Conservation (phyloP, 2,888 invertebrate genomes). For the Dorcus hopei region DNA sequence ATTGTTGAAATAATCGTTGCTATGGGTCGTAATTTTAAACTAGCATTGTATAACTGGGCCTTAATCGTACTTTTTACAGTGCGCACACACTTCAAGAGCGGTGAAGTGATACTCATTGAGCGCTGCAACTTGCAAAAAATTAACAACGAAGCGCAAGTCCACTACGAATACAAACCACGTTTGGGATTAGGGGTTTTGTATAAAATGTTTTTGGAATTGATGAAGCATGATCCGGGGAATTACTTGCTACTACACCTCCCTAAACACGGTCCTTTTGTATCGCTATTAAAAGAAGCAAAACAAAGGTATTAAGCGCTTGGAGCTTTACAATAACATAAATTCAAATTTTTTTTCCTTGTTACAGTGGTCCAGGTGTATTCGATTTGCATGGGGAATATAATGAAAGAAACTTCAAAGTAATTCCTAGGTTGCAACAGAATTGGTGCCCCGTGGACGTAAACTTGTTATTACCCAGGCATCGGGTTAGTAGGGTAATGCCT, state of each 20-base stretch:
- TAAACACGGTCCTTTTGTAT: slow-evolving; percentile 37
- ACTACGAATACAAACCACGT: slow-evolving; percentile 36
- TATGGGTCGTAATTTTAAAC: too few species aligned
- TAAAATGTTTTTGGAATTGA: slow-evolving; percentile 32
- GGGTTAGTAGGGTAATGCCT: slow-evolving; percentile 22
- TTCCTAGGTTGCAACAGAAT: slow-evolving; percentile 22
- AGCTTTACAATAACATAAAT: not conserved
- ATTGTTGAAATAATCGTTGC: too few species aligned
- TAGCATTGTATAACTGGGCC: not conserved
- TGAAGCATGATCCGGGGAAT: slow-evolving; percentile 31
- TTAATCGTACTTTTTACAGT: slow-evolving; percentile 26
- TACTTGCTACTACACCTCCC: slow-evolving; percentile 38
- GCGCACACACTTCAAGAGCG: slow-evolving; percentile 27
- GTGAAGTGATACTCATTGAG: slow-evolving; percentile 36
- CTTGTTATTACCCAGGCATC: slow-evolving; percentile 28
- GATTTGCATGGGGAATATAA: slow-evolving; percentile 26
- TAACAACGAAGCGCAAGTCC: slow-evolving; percentile 32
- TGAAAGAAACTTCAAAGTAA: slow-evolving; percentile 22
- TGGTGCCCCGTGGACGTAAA: slow-evolving; percentile 31
- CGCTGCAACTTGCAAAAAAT: slow-evolving; percentile 37
- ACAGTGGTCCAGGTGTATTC: slow-evolving; percentile 3
- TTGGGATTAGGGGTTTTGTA: slow-evolving; percentile 36
- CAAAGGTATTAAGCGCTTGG: slow-evolving; percentile 7
- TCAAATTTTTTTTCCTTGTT: not conserved
- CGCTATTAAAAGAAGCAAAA: slow-evolving; percentile 27